Evolutionary conservation across 2,113 vertebrate genomes (phyloP).

Genomic region (Mus pahari): DNA sequence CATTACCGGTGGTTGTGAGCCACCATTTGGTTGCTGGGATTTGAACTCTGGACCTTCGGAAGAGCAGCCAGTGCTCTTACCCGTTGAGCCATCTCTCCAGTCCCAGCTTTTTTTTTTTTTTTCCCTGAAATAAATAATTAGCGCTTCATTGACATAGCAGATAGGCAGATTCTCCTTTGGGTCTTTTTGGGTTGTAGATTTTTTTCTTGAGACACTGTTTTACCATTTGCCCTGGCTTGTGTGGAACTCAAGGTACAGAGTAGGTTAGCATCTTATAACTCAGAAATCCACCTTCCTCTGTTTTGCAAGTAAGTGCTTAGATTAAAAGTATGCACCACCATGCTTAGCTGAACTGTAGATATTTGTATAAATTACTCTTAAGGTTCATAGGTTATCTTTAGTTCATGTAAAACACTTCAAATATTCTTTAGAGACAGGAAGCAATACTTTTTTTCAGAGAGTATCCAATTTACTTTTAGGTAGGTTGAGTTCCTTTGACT

Average conservation of each 20-base stretch:
- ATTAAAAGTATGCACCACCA: neutral
- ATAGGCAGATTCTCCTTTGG: neutral
- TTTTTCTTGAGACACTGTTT: neutral
- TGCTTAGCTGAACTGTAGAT: neutral
- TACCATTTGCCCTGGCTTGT: neutral
- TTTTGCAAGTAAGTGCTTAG: neutral
- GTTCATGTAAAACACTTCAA: constrained; percentile 1
- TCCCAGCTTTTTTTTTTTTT: no score
- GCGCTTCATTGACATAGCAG: constrained; percentile 21
- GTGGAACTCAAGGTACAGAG: neutral
- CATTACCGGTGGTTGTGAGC: no score
- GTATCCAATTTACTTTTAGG: constrained; percentile 22
- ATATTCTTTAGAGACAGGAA: neutral
- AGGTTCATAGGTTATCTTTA: constrained; percentile 32
- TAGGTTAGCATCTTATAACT: neutral
- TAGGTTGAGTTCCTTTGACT: constrained; percentile 52
- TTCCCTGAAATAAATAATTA: neutral
- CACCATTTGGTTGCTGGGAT: no score
- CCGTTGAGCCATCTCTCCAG: no score
- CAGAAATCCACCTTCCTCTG: neutral
- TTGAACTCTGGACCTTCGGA: no score
- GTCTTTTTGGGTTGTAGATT: neutral
- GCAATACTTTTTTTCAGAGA: neutral
- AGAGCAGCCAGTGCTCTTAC: no score
- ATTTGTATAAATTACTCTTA: constrained; percentile 48